Evolutionary conservation across 2,113 vertebrate species (phyloP), one percentile per base, ranked within the genome.

Genomic region (Nothoprocta perdicaria): DNA sequence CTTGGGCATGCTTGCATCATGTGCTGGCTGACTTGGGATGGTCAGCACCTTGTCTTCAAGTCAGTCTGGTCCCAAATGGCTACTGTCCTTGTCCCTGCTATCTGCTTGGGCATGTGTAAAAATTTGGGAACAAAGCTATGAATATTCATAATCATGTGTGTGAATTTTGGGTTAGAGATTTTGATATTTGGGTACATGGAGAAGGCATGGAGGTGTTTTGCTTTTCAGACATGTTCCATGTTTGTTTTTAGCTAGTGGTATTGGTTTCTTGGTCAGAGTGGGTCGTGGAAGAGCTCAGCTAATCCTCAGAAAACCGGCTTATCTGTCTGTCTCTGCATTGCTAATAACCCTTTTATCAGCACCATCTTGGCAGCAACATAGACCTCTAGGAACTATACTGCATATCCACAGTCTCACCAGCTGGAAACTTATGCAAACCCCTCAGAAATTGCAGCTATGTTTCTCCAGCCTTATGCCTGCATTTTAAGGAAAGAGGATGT

Each of bases 361-460:
- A 72, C 68, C 69, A 69, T 71, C 65, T 78, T 55, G 79, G 81
- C 81, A 80, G 91, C 81, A 67, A 52, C 19, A 55, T 43, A 91
- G 89, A 85, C 65, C 17, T 85, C 77, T 52, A 95, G 79, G 87
- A 91, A 48, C 69, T 80, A 63, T 43, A 2, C 79, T 63, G 2
- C 6, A 43, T 90, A 77, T 85, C 89, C 60, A 6, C 82, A 85
- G 92, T 89, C 81, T 94, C 88, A 88, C 66, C 60, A 85, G 46
- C 76, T 78, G 40, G 61, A 87, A 89, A 92, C 57, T 96, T 96
- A 85, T 75, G 87, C 82, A 96, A 87, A 94, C 57, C 40, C 57
- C 48, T 93, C 14, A 14, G 79, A 92, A 92, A 96, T 89, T 68
- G 78, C 61, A 85, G 83, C 68, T 52, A 1, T 78, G 79, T 88